Conservation (phyloP, 2,113 vertebrate species). For the Hippotragus niger region DNA sequence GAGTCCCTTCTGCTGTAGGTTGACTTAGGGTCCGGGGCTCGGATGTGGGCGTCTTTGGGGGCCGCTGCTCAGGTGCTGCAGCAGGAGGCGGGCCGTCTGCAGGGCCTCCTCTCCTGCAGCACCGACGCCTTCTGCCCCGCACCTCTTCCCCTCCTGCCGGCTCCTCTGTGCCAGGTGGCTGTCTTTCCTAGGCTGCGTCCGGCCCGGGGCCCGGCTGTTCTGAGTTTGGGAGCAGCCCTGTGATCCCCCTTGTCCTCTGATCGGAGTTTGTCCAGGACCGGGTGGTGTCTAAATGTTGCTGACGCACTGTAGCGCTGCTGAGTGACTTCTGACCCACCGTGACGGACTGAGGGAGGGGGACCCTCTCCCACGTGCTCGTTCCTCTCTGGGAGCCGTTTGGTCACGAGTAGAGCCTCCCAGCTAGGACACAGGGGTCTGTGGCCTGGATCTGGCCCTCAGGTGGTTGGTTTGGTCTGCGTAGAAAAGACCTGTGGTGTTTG, state of each 20-base stretch:
- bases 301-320: accelerated
- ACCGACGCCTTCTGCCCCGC: too few relatives aligned
- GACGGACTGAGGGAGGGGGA: neutral
- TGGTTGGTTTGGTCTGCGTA: neutral
- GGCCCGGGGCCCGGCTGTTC: too few relatives aligned
- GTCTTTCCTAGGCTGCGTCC: neutral
- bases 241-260: accelerated
- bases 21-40: neutral
- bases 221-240: neutral
- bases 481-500: neutral
- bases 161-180: neutral
- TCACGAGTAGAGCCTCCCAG: neutral
- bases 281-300: neutral
- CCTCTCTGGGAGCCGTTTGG: neutral
- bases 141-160: neutral
- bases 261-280: neutral
- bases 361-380: neutral
- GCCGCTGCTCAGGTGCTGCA: accelerated
- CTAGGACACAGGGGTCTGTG: neutral
- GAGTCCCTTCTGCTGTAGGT: neutral
- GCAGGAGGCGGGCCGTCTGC: neutral
- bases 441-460: neutral
- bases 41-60: accelerated
- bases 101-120: neutral
- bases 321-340: accelerated